phyloP scores from a whole-genome alignment of 1,140 invertebrate genomes.

The Rhagoletis pomonella region DNA sequence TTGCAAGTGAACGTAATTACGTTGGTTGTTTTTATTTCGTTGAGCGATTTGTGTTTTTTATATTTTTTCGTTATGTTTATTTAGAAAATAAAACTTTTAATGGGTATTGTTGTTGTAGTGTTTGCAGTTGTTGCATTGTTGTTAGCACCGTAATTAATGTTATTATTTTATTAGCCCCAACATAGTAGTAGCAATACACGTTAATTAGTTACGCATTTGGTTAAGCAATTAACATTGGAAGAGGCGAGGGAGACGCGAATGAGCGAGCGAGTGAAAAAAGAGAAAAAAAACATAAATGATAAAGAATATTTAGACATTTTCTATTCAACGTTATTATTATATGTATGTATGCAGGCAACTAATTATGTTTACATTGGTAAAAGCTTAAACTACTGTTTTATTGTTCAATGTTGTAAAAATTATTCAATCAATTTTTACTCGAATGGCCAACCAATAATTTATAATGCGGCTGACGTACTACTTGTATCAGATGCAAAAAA shows the following conservation, averaged over 20 bases:
- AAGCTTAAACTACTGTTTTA: too few relatives aligned
- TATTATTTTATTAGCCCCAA: slow-evolving; percentile 4
- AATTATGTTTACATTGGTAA: not conserved
- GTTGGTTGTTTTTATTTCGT: not conserved
- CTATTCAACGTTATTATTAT: not conserved
- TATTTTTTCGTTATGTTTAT: not conserved
- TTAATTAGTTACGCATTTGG: slow-evolving; percentile 50
- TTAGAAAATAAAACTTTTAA: not conserved
- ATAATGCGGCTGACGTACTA: too few relatives aligned
- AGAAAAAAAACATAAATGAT: slow-evolving; percentile 13
- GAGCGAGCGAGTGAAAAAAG: slow-evolving; percentile 3
- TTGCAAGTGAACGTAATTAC: not conserved
- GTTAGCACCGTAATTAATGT: slow-evolving; percentile 32
- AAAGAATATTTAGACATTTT: not conserved
- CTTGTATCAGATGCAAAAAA: too few relatives aligned
- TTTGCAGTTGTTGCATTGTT: slow-evolving; percentile 14
- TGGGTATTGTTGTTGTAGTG: not conserved
- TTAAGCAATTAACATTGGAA: slow-evolving; percentile 36
- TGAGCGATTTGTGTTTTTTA: not conserved
- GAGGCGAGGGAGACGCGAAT: not conserved
- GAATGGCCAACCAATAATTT: not conserved
- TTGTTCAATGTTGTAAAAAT: too few relatives aligned
- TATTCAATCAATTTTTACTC: not conserved
- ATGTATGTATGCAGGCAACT: not conserved
- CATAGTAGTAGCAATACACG: slow-evolving; percentile 37